A percentile compares a stretch with the other conserved stretches of the same genome.
Conservation (phyloP, 2,797 vertebrate genomes). For the Arctocebus calabarensis region DNA sequence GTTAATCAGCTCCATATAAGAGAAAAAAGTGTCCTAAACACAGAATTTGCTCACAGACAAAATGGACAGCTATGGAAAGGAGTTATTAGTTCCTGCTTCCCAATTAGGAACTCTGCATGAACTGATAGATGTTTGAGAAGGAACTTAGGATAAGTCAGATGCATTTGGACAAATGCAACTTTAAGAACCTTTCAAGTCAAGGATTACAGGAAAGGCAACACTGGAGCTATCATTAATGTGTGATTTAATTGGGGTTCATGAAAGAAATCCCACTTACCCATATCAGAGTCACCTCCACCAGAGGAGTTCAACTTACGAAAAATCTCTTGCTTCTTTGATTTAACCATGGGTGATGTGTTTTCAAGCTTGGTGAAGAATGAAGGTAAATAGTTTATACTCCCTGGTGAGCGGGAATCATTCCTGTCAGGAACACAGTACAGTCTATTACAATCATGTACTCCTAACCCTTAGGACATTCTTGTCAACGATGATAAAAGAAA, state of each 20-base stretch:
- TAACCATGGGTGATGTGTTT: conserved; percentile 98
- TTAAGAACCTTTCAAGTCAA: background rate
- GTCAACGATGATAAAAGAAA: background rate
- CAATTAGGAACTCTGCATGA: background rate
- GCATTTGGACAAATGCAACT: background rate
- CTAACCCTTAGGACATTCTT: background rate
- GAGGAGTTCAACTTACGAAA: conserved; percentile 99
- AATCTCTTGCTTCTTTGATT: conserved; percentile 99
- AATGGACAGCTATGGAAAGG: background rate
- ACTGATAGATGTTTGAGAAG: background rate
- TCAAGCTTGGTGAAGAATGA: conserved; percentile 99
- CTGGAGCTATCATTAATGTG: background rate
- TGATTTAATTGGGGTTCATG: conserved; percentile 70
- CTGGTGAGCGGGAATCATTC: conserved; percentile 97
- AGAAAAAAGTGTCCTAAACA: background rate
- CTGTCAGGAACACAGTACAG: conserved; percentile 85
- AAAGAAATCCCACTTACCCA: conserved; percentile 94
- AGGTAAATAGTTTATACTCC: conserved; percentile 95
- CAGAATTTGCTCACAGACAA: conserved; percentile 21
- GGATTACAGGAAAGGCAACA: conserved; percentile 11
- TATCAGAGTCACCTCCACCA: conserved; percentile 97
- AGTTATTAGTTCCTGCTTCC: background rate
- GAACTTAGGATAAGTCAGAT: background rate
- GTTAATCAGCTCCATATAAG: background rate
- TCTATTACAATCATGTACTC: background rate